Evolutionary conservation across 2,113 vertebrate species (phyloP), one percentile per base, ranked within the genome.

Genomic region (Callaeas wilsoni): DNA sequence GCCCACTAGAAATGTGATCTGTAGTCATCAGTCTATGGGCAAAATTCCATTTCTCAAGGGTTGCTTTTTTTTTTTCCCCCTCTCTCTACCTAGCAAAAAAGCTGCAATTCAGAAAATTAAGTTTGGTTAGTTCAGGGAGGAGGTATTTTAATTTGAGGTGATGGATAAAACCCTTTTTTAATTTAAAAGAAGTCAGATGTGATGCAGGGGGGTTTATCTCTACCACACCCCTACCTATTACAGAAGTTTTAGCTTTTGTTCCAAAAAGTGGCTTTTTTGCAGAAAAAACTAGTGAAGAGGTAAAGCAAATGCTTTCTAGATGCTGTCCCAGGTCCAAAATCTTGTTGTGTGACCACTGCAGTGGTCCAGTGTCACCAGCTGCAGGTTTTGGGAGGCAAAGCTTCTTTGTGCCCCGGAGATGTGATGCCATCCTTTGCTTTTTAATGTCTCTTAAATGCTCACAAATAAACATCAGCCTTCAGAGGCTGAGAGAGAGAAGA

Each of bases 1-100:
- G 97, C 92, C 77, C 97, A 97, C 97, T 98, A 97, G 97, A 98
- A 98, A 98, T 96, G 97, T 44, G 97, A 98, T 98, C 97, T 93
- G 88, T 80, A 94, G 97, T 95, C 98, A 97, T 97, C 93, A 96
- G 94, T 94, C 97, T 95, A 74, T 49, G 97, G 97, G 97, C 97
- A 98, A 90, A 96, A 96, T 97, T 98, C 98, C 98, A 98, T 97
- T 97, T 97, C 95, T 97, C 93, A 94, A 76, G 85, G 19, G 13
- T 63, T 89, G 82, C 0, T 1, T 12, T 11, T 50, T 22, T n/a
- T 29, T n/a, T 14, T 23, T 33, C 4, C 5, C 0, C 2, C 16
- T 6, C 11, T 23, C 26, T 55, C 13, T 39, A 80, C 82, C 13
- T 33, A 68, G 42, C 1, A 50, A 93, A 95, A 96, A 97, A 92